phyloP scores from a whole-genome alignment of 2,888 invertebrate species.

The Eudemis profundana region DNA sequence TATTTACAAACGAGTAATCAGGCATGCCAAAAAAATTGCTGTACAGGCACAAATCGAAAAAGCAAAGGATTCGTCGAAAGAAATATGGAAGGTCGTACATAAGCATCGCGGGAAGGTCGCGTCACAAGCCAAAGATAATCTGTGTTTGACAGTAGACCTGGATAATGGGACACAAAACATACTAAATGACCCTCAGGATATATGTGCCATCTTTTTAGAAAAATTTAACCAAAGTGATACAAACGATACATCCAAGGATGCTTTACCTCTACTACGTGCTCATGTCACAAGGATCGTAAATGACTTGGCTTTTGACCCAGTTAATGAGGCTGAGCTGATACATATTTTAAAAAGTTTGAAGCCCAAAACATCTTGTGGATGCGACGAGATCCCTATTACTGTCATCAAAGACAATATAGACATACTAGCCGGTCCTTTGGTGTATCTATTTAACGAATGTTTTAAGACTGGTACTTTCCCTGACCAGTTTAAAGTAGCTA shows the following conservation, averaged over 20 bases:
- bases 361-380: too few relatives aligned
- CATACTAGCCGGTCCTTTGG: too few relatives aligned
- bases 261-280: neutral
- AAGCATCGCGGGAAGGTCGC: neutral
- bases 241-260: neutral
- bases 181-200: neutral
- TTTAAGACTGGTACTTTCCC: too few relatives aligned
- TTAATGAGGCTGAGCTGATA: neutral
- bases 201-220: neutral
- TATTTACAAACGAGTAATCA: too few relatives aligned
- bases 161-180: neutral
- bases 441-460: too few relatives aligned
- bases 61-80: constrained; percentile 3
- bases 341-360: neutral
- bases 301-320: neutral
- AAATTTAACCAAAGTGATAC: neutral
- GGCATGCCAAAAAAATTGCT: constrained; percentile 7
- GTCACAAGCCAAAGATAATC: neutral
- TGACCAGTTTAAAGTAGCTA: too few relatives aligned
- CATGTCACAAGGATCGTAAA: neutral
- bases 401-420: too few relatives aligned
- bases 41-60: constrained; percentile 19
- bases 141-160: neutral
- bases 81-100: neutral
- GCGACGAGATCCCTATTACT: too few relatives aligned